These are phyloP conservation scores for Brachyopa scutellaris DNA, from an alignment of 2,888 invertebrate species.

Conservation along the genomic window DNA sequence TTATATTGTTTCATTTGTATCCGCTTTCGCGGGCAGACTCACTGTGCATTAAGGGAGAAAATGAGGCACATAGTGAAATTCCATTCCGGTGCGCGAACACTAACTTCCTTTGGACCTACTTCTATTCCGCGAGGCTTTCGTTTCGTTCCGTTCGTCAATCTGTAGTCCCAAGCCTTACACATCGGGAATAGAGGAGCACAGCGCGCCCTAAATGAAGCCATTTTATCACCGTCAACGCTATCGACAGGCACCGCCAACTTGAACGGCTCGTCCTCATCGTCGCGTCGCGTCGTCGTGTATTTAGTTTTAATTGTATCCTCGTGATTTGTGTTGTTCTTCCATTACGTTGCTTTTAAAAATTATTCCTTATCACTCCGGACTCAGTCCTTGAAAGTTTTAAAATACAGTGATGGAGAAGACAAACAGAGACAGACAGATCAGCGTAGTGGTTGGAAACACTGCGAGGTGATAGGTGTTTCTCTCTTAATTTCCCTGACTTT, in stretches of 20 bases:
- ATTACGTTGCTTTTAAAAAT: too few species aligned
- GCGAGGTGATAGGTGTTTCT: not conserved
- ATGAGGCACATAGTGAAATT: slow-evolving; percentile 32
- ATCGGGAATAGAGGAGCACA: slow-evolving; percentile 8
- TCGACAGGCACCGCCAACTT: slow-evolving; percentile 13
- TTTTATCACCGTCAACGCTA: slow-evolving; percentile 44
- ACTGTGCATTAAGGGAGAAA: slow-evolving; percentile 44
- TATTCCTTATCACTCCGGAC: too few species aligned
- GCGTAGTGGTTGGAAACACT: too few species aligned
- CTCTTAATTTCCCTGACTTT: slow-evolving; percentile 35
- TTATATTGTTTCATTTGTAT: slow-evolving; percentile 52
- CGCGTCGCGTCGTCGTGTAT: slow-evolving; percentile 16
- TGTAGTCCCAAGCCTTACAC: not conserved
- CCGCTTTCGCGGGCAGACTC: not conserved
- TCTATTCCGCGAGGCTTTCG: not conserved
- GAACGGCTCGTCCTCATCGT: not conserved
- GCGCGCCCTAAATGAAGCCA: slow-evolving; percentile 55
- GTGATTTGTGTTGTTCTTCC: slow-evolving; percentile 56
- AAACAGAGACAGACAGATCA: too few species aligned
- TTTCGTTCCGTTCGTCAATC: not conserved
- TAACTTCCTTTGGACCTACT: slow-evolving; percentile 41
- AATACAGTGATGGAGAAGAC: too few species aligned
- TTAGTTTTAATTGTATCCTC: slow-evolving; percentile 60
- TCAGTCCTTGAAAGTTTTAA: too few species aligned
- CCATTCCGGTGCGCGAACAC: slow-evolving; percentile 50